These are phyloP conservation scores for Rhyzopertha dominica DNA, from an alignment of 1,140 invertebrate species.

Conservation along the genomic window DNA sequence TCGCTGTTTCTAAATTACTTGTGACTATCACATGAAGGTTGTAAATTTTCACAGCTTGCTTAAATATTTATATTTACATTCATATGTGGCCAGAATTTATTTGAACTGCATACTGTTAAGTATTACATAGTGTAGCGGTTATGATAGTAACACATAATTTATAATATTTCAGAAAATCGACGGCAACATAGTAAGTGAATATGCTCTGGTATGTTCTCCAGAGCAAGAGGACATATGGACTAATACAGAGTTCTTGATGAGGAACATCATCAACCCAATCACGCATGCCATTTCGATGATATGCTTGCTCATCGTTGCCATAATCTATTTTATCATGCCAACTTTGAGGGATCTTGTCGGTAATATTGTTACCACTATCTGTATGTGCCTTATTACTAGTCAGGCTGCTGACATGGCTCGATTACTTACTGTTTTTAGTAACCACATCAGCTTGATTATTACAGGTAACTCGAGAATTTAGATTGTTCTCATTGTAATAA, in stretches of 20 bases:
- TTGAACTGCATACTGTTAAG: too few species aligned
- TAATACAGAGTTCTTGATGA: slow-evolving; percentile 65
- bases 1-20: too few species aligned
- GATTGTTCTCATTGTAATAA: too few species aligned
- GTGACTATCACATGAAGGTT: too few species aligned
- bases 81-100: too few species aligned
- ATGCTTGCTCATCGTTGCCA: slow-evolving; percentile 65
- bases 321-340: slow-evolving; percentile 80
- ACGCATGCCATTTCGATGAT: slow-evolving; percentile 67
- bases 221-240: slow-evolving; percentile 61
- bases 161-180: slow-evolving; percentile 38
- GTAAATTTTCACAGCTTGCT: too few species aligned
- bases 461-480: slow-evolving; percentile 51
- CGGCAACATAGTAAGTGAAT: slow-evolving; percentile 50
- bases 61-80: too few species aligned
- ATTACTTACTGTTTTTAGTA: slow-evolving; percentile 73
- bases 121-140: too few species aligned
- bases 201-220: slow-evolving; percentile 70
- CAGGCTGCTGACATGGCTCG: slow-evolving; percentile 72
- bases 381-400: slow-evolving; percentile 66
- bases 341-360: slow-evolving; percentile 75
- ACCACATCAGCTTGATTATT: slow-evolving; percentile 70
- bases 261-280: slow-evolving; percentile 67
- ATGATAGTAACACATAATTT: slow-evolving; percentile 13
- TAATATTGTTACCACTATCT: slow-evolving; percentile 76